Evolutionary conservation across 2,888 invertebrate genomes (phyloP).

Genomic region (Hirtodrosophila cameraria): DNA sequence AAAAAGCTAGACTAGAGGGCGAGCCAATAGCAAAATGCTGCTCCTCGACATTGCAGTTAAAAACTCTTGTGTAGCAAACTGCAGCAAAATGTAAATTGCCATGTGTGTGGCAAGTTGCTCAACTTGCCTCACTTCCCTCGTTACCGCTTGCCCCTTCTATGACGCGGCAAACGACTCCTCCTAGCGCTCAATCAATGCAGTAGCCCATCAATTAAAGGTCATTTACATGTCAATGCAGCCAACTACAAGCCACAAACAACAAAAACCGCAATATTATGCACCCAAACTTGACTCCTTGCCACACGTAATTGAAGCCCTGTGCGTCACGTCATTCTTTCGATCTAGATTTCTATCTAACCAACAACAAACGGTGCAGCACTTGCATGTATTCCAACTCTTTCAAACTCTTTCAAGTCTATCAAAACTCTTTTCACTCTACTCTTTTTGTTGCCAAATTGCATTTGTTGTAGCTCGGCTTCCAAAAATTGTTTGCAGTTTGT

Average conservation of each 20-base stretch:
- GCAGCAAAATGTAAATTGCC: conserved; percentile 63
- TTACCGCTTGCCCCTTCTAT: neutral
- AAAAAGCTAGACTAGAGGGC: conserved; percentile 45
- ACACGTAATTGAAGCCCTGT: conserved; percentile 52
- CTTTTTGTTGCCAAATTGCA: conserved; percentile 60
- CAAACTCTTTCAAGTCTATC: neutral
- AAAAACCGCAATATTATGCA: conserved; percentile 49
- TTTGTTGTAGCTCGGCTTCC: conserved; percentile 50
- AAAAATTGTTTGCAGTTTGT: conserved; percentile 66
- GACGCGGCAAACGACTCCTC: conserved; percentile 14
- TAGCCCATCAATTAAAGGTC: conserved; percentile 76
- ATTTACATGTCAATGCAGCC: conserved; percentile 76
- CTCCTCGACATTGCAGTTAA: conserved; percentile 9
- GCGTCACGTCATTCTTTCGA: conserved; percentile 56
- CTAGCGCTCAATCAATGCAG: conserved; percentile 66
- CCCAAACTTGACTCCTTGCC: conserved; percentile 29
- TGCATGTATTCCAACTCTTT: conserved; percentile 40
- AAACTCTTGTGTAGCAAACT: conserved; percentile 24
- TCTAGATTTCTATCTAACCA: conserved; percentile 49
- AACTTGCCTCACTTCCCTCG: neutral
- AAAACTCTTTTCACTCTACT: conserved; percentile 6
- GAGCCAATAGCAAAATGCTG: conserved; percentile 17
- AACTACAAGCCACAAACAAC: conserved; percentile 22
- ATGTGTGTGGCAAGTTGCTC: conserved; percentile 28
- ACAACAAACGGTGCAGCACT: conserved; percentile 25